Conservation (phyloP, 2,888 invertebrate species). For the Sarcophaga caerulescens region DNA sequence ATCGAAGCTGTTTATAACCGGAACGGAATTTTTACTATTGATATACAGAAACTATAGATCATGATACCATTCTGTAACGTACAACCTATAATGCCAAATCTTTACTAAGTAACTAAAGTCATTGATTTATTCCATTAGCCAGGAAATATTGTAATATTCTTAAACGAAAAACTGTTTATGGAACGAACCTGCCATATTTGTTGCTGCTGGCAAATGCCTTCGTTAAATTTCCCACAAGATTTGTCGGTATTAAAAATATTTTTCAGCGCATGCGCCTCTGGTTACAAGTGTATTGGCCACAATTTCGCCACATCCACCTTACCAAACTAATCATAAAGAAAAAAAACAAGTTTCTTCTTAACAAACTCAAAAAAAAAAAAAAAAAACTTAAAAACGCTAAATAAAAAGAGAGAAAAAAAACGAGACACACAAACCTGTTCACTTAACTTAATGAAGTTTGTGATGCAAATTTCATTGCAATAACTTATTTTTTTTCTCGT, state of each 20-base stretch:
- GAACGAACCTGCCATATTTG: not conserved
- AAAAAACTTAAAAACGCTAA: conserved; percentile 13
- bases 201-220: conserved; percentile 26
- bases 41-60: too few species aligned
- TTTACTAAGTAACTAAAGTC: too few species aligned
- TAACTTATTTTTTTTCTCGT: conserved; percentile 54
- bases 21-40: too few species aligned
- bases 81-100: too few species aligned
- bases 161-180: not conserved
- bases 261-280: conserved; percentile 46
- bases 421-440: conserved; percentile 51
- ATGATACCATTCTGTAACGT: too few species aligned
- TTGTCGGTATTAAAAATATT: conserved; percentile 33
- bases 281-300: conserved; percentile 53
- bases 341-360: conserved; percentile 50
- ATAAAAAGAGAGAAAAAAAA: conserved; percentile 19
- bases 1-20: too few species aligned
- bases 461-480: conserved; percentile 64
- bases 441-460: conserved; percentile 57
- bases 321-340: conserved; percentile 51
- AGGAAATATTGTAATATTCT: too few species aligned
- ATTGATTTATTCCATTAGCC: too few species aligned
- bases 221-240: conserved; percentile 40
- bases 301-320: conserved; percentile 56
- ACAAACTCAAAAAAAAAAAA: conserved; percentile 29